Conservation (phyloP, 2,888 invertebrate species). For the Microplitis deprimator region DNA sequence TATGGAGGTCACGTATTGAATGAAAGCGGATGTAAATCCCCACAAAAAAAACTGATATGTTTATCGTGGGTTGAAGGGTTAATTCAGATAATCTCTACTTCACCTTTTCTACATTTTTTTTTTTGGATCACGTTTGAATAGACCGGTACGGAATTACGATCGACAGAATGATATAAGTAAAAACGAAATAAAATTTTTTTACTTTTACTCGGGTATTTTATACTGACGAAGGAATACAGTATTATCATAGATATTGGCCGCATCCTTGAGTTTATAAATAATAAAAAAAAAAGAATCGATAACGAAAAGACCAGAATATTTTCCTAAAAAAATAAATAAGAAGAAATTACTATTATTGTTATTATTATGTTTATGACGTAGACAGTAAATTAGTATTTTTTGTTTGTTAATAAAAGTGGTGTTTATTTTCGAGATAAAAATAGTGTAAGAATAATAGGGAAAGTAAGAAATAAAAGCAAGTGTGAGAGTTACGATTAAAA, state of each 20-base stretch:
- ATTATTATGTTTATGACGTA: neutral
- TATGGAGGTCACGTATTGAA: neutral
- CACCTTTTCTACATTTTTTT: neutral
- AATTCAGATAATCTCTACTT: neutral
- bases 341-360: neutral
- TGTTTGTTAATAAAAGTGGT: no score
- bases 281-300: neutral
- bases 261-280: slow-evolving; percentile 37
- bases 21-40: neutral
- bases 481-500: neutral
- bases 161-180: neutral
- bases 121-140: neutral
- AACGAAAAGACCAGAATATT: neutral
- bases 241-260: slow-evolving; percentile 58
- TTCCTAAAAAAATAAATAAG: neutral
- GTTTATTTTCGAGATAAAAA: no score
- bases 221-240: slow-evolving; percentile 12
- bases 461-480: neutral
- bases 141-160: neutral
- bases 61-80: neutral
- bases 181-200: slow-evolving; percentile 6
- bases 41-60: neutral
- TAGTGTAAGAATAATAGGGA: neutral
- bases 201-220: neutral
- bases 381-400: no score